phyloP scores from a whole-genome alignment of 1,140 invertebrate genomes.

The Drosophila cardini region DNA sequence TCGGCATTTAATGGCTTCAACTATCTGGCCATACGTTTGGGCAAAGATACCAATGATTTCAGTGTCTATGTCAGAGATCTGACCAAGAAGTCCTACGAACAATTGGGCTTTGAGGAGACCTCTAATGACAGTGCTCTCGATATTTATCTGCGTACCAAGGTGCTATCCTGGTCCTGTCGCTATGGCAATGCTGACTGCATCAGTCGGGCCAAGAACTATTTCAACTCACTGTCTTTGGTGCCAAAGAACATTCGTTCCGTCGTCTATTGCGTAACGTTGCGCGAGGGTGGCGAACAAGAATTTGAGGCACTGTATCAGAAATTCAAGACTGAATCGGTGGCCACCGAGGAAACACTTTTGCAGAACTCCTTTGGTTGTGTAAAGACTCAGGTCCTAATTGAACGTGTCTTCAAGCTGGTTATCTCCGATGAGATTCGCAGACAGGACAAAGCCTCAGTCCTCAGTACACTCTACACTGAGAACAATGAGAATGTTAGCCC shows the following conservation, averaged over 20 bases:
- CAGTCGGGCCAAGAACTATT: slow-evolving; percentile 65
- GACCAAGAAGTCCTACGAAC: slow-evolving; percentile 61
- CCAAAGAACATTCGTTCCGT: slow-evolving; percentile 86
- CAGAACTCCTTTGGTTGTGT: slow-evolving; percentile 87
- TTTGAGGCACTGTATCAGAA: slow-evolving; percentile 86
- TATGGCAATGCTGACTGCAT: slow-evolving; percentile 85
- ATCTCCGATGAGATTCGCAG: slow-evolving; percentile 80
- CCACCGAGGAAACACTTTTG: slow-evolving; percentile 86
- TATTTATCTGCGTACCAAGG: slow-evolving; percentile 82
- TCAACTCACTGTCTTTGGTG: slow-evolving; percentile 70
- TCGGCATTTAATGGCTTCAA: slow-evolving; percentile 86
- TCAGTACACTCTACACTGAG: slow-evolving; percentile 83
- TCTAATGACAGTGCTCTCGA: slow-evolving; percentile 62
- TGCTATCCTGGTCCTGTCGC: slow-evolving; percentile 86
- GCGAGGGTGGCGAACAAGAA: slow-evolving; percentile 84
- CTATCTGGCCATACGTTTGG: slow-evolving; percentile 69
- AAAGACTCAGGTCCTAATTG: slow-evolving; percentile 81
- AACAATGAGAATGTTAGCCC: slow-evolving; percentile 84
- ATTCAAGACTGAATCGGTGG: slow-evolving; percentile 85
- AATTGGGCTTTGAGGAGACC: slow-evolving; percentile 70
- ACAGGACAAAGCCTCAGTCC: slow-evolving; percentile 83
- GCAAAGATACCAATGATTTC: slow-evolving; percentile 64
- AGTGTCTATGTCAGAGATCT: slow-evolving; percentile 62
- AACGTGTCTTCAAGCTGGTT: slow-evolving; percentile 69
- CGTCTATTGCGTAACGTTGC: slow-evolving; percentile 87